These are phyloP conservation scores for Eupithecia dodoneata DNA, from an alignment of 2,888 invertebrate species.

Conservation along the genomic window DNA sequence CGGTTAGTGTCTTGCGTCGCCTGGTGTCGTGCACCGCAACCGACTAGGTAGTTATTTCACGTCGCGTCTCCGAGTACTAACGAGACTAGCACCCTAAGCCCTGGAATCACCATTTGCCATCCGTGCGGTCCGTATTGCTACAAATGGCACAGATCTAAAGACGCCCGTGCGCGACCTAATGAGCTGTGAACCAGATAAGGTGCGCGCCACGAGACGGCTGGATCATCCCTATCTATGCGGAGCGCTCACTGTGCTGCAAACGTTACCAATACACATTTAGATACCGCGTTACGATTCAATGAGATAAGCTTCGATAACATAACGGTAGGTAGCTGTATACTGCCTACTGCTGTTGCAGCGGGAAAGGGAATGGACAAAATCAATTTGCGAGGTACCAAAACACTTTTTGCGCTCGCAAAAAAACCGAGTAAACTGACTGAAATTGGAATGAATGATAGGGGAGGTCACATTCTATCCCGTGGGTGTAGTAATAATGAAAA, in stretches of 20 bases:
- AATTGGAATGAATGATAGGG: slow-evolving; percentile 52
- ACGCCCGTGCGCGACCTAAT: slow-evolving; percentile 76
- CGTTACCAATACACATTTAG: slow-evolving; percentile 55
- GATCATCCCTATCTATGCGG: slow-evolving; percentile 74
- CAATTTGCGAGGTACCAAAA: slow-evolving; percentile 47
- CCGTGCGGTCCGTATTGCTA: slow-evolving; percentile 77
- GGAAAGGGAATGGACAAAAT: slow-evolving; percentile 42
- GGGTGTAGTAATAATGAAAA: slow-evolving; percentile 68
- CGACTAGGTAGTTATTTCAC: slow-evolving; percentile 61
- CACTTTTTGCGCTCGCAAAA: slow-evolving; percentile 39
- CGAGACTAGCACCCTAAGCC: slow-evolving; percentile 71
- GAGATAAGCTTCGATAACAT: slow-evolving; percentile 48
- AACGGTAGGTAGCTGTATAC: slow-evolving; percentile 18
- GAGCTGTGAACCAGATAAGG: slow-evolving; percentile 86
- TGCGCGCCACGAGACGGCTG: slow-evolving; percentile 69
- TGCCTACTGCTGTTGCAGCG: slow-evolving; percentile 27
- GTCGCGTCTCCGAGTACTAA: slow-evolving; percentile 64
- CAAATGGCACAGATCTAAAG: slow-evolving; percentile 78
- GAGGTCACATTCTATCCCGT: slow-evolving; percentile 56
- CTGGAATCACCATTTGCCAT: slow-evolving; percentile 76
- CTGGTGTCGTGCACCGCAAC: slow-evolving; percentile 63
- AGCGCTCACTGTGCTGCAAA: slow-evolving; percentile 67
- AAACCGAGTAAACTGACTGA: slow-evolving; percentile 43
- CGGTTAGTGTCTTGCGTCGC: slow-evolving; percentile 73
- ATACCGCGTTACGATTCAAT: slow-evolving; percentile 50